phyloP scores from a whole-genome alignment of 2,797 vertebrate genomes.

The Labroides dimidiatus region DNA sequence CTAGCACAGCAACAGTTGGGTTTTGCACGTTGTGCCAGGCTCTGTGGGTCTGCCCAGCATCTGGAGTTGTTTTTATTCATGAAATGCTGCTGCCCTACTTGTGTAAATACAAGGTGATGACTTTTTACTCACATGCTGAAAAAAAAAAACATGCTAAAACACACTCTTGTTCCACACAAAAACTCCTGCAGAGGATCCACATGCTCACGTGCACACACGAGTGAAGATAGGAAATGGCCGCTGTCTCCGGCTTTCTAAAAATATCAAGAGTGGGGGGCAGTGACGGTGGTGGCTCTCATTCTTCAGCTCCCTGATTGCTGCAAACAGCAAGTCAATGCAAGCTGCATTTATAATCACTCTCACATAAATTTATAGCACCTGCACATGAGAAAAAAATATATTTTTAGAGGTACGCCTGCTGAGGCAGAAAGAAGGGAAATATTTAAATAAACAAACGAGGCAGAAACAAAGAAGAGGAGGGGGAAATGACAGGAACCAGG shows the following conservation, averaged over 20 bases:
- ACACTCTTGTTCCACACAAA: not conserved
- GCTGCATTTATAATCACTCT: conserved; percentile 36
- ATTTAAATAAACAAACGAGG: conserved; percentile 37
- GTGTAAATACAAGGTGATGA: conserved; percentile 19
- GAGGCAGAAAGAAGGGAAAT: conserved; percentile 16
- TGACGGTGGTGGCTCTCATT: conserved; percentile 12
- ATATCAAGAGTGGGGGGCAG: conserved; percentile 19
- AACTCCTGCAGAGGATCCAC: not conserved
- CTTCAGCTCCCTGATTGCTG: conserved; percentile 45
- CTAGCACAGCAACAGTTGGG: conserved; percentile 5
- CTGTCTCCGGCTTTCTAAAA: conserved; percentile 44
- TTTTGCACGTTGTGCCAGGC: not conserved
- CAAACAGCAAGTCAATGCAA: conserved; percentile 28
- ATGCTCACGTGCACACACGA: not conserved
- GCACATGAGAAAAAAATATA: conserved; percentile 35
- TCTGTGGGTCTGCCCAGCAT: conserved; percentile 12
- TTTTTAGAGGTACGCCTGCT: conserved; percentile 46
- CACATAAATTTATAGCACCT: conserved; percentile 39
- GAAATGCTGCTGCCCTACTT: conserved; percentile 6
- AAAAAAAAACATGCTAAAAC: not conserved
- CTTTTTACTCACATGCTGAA: not conserved
- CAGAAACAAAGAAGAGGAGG: conserved; percentile 11
- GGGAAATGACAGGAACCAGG: not conserved
- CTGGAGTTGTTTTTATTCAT: conserved; percentile 26
- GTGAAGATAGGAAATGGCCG: conserved; percentile 32